Percentiles rank a stretch among this genome's conserved stretches.
These are phyloP conservation scores for Dinoponera quadriceps DNA, from an alignment of 1,140 invertebrate genomes.

Conservation along the genomic window DNA sequence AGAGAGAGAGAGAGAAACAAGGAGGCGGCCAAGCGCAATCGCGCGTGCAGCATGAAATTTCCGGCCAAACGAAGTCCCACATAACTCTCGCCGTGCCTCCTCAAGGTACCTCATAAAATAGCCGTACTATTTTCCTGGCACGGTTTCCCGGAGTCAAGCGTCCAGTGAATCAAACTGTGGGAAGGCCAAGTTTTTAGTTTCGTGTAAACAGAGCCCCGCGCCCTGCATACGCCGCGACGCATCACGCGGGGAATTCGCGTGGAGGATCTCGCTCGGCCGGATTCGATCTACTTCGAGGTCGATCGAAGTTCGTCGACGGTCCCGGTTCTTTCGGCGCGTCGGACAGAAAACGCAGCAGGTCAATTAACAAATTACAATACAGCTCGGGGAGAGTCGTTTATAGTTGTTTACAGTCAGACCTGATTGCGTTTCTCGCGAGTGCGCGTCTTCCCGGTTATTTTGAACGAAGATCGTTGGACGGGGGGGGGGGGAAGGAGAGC, in stretches of 20 bases:
- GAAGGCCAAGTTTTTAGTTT: conserved; percentile 74
- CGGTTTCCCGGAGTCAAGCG: conserved; percentile 73
- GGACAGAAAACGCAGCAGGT: no score
- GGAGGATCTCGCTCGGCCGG: neutral
- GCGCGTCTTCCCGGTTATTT: conserved; percentile 1
- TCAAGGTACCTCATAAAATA: conserved; percentile 79
- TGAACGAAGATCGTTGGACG: neutral
- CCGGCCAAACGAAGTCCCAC: conserved; percentile 67
- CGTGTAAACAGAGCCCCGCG: conserved; percentile 54
- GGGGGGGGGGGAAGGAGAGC: no score
- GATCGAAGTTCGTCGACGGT: neutral
- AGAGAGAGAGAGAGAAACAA: conserved; percentile 16
- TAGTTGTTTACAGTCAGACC: no score
- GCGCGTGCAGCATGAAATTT: conserved; percentile 24
- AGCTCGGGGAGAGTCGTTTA: no score
- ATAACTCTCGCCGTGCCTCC: conserved; percentile 50
- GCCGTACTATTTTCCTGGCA: conserved; percentile 81
- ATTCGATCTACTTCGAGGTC: neutral
- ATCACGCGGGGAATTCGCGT: conserved; percentile 1
- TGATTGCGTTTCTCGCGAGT: neutral
- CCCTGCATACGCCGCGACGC: neutral
- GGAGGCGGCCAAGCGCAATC: conserved; percentile 15
- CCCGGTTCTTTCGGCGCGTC: no score
- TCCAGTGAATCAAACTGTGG: conserved; percentile 72
- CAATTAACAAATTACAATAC: no score